Percentiles rank a stretch among this genome's conserved stretches.
Conservation (phyloP, 2,888 invertebrate species). For the Megaustenia siamemsis region DNA sequence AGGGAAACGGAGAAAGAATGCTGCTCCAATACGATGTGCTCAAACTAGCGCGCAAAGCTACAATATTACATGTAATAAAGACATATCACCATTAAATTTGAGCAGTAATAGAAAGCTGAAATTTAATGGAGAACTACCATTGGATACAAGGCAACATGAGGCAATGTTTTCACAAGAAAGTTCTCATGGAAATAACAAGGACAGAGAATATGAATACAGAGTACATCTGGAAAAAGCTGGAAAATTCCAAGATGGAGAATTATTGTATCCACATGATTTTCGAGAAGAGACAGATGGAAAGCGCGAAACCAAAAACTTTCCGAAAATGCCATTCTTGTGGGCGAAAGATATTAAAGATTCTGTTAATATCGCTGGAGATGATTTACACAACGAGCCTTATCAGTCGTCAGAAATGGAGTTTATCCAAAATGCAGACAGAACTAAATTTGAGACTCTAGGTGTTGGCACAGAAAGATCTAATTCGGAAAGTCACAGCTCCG, state of each 20-base stretch:
- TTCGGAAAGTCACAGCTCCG: not conserved
- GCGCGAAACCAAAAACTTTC: slow-evolving; percentile 55
- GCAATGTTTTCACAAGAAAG: not conserved
- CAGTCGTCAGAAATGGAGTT: slow-evolving; percentile 15
- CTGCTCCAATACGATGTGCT: slow-evolving; percentile 74
- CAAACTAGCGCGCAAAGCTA: slow-evolving; percentile 70
- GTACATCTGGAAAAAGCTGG: not conserved
- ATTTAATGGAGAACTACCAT: not conserved
- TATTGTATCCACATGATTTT: not conserved
- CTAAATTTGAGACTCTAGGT: slow-evolving; percentile 48
- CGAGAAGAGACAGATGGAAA: not conserved
- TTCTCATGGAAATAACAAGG: not conserved
- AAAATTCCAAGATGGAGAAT: not conserved
- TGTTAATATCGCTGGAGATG: not conserved
- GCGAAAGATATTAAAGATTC: not conserved
- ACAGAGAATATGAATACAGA: not conserved
- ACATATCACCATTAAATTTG: slow-evolving; percentile 3
- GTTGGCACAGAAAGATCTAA: slow-evolving; percentile 47
- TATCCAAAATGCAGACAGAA: slow-evolving; percentile 50
- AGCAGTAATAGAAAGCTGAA: slow-evolving; percentile 10
- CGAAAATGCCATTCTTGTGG: slow-evolving; percentile 61
- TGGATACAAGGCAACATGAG: not conserved
- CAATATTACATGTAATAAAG: slow-evolving; percentile 66
- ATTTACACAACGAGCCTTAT: slow-evolving; percentile 34
- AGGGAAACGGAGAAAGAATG: slow-evolving; percentile 73